A percentile compares a stretch with the other conserved stretches of the same genome.
These are phyloP conservation scores for Clanis bilineata DNA, from an alignment of 2,888 invertebrate genomes.

Conservation along the genomic window DNA sequence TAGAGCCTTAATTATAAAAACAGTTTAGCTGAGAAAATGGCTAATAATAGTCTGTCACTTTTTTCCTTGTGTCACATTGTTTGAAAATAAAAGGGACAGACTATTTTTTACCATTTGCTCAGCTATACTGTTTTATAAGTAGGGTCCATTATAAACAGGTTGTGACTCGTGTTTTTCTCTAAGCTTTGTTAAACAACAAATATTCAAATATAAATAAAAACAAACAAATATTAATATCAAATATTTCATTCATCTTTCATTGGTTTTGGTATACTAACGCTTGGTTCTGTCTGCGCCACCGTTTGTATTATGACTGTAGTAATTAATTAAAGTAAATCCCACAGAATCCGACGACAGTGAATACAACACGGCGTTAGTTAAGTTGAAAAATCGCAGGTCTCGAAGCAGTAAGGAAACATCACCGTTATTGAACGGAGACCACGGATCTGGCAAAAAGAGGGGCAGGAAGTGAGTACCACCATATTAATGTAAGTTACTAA, in stretches of 20 bases:
- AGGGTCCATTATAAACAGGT: too few relatives aligned
- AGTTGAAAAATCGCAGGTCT: slow-evolving; percentile 52
- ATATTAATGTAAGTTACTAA: neutral
- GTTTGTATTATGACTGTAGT: neutral
- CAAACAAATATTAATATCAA: too few relatives aligned
- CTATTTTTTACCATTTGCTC: too few relatives aligned
- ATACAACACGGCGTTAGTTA: slow-evolving; percentile 65
- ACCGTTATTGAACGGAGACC: slow-evolving; percentile 53
- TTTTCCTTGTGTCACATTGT: too few relatives aligned
- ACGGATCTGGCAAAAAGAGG: slow-evolving; percentile 30
- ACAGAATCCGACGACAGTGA: slow-evolving; percentile 77
- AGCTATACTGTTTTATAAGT: too few relatives aligned
- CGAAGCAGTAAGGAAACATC: slow-evolving; percentile 62
- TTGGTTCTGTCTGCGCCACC: neutral
- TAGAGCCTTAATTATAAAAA: too few relatives aligned
- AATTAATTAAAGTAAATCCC: neutral
- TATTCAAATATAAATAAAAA: too few relatives aligned
- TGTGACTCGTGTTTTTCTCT: too few relatives aligned
- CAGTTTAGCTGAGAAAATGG: too few relatives aligned
- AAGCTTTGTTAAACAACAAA: too few relatives aligned
- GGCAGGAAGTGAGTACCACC: slow-evolving; percentile 55
- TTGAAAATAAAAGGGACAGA: too few relatives aligned
- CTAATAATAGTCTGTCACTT: too few relatives aligned
- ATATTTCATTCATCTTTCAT: neutral
- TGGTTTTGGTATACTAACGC: neutral